Evolutionary conservation across 2,113 vertebrate genomes (phyloP).

Genomic region (Actenoides lindsayi): DNA sequence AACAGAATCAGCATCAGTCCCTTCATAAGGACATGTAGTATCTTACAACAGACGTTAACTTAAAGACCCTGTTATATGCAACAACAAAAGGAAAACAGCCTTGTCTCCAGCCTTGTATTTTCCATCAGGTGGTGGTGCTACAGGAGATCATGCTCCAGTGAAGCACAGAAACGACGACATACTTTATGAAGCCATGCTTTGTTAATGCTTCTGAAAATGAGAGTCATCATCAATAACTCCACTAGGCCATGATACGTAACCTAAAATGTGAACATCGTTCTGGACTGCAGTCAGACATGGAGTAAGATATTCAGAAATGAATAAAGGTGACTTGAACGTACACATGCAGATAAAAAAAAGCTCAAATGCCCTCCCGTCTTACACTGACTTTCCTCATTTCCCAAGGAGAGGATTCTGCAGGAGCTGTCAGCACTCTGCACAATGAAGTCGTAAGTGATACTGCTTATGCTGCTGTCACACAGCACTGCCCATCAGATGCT

Average conservation of each 20-base stretch:
- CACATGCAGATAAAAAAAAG: neutral
- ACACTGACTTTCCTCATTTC: neutral
- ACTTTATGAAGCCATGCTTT: neutral
- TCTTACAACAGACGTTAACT: neutral
- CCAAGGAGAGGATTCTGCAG: constrained; percentile 22
- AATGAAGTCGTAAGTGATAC: neutral
- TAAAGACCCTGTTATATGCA: neutral
- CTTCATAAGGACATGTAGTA: neutral
- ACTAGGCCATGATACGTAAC: neutral
- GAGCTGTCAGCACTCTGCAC: constrained; percentile 21
- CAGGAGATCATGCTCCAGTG: constrained; percentile 11
- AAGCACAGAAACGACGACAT: neutral
- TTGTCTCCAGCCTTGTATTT: neutral
- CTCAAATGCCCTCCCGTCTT: neutral
- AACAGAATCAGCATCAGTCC: neutral
- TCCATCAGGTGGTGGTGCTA: neutral
- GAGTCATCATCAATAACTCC: neutral
- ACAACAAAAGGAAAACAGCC: neutral
- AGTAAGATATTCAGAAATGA: neutral
- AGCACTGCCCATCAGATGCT: neutral
- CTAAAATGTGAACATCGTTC: neutral
- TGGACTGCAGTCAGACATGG: neutral
- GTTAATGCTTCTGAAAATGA: neutral
- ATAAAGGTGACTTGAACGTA: neutral
- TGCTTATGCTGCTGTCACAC: neutral